phyloP scores from a whole-genome alignment of 2,888 invertebrate genomes.

The Rhimphoctona megacephalus region DNA sequence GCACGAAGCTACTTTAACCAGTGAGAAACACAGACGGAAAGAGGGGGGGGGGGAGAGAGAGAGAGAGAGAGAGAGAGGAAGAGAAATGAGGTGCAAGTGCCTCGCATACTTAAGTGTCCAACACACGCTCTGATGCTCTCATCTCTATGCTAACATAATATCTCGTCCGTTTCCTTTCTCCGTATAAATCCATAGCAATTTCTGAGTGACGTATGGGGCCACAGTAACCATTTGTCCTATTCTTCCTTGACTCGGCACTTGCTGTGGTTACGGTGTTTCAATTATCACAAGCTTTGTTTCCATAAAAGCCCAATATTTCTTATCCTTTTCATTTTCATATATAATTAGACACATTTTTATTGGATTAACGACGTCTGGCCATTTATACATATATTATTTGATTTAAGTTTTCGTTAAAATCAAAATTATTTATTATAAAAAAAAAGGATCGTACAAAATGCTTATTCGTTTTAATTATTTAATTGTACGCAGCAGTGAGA shows the following conservation, averaged over 20 bases:
- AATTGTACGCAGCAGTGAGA: too few species aligned
- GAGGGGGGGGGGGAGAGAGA: constrained; percentile 13
- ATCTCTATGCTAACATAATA: constrained; percentile 46
- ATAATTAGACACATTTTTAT: background rate
- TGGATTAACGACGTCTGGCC: background rate
- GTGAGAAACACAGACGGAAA: constrained; percentile 26
- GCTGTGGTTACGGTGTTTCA: background rate
- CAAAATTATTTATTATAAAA: too few species aligned
- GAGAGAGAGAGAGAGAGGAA: constrained; percentile 9
- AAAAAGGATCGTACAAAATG: too few species aligned
- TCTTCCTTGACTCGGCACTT: background rate
- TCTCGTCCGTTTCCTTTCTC: constrained; percentile 26
- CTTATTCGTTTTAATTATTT: too few species aligned
- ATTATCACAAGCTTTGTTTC: background rate
- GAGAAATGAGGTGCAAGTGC: constrained; percentile 49
- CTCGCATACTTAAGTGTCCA: constrained; percentile 61
- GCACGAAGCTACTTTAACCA: constrained; percentile 50
- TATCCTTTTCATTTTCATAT: background rate
- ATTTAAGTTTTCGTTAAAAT: too few species aligned
- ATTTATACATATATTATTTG: too few species aligned
- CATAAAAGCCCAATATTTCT: background rate
- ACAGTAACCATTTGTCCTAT: constrained; percentile 22
- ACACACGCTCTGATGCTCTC: constrained; percentile 55
- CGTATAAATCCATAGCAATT: constrained; percentile 65
- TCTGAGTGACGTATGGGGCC: constrained; percentile 21